Conservation (phyloP, 2,113 vertebrate species). For the Peucedramus taeniatus region DNA sequence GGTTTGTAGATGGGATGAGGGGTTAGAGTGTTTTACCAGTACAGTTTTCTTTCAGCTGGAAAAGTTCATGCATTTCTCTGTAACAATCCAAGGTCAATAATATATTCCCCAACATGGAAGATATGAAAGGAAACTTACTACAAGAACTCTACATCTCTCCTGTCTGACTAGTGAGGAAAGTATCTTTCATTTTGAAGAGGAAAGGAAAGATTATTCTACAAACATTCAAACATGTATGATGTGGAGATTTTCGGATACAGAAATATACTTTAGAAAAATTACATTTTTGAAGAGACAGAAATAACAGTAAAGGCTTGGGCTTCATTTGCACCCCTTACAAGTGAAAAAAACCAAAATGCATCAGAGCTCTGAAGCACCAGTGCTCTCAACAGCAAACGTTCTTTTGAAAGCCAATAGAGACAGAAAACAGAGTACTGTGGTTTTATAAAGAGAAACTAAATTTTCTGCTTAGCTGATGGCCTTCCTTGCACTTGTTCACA, state of each 20-base stretch:
- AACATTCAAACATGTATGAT: not conserved
- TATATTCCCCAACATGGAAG: not conserved
- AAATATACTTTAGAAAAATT: not conserved
- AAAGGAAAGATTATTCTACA: not conserved
- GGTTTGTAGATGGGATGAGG: not conserved
- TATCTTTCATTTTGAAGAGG: not conserved
- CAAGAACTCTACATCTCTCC: not conserved
- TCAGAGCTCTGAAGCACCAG: not conserved
- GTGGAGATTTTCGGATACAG: not conserved
- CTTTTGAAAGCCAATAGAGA: not conserved
- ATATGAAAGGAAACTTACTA: not conserved
- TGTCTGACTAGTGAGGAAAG: not conserved
- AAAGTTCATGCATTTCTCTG: not conserved
- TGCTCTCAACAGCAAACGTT: not conserved
- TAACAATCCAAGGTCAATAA: not conserved
- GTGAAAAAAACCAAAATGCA: not conserved
- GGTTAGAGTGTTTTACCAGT: not conserved
- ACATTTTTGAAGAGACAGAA: not conserved
- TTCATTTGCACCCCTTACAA: not conserved
- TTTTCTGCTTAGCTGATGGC: not conserved
- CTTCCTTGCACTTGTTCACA: not conserved
- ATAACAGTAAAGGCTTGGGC: not conserved
- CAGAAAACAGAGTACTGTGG: not conserved
- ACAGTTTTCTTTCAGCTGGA: not conserved
- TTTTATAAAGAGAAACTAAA: not conserved